Percentiles rank a stretch among this genome's conserved stretches.
Conservation (phyloP, 1,140 invertebrate species). For the Lepidotrigona ventralis region DNA sequence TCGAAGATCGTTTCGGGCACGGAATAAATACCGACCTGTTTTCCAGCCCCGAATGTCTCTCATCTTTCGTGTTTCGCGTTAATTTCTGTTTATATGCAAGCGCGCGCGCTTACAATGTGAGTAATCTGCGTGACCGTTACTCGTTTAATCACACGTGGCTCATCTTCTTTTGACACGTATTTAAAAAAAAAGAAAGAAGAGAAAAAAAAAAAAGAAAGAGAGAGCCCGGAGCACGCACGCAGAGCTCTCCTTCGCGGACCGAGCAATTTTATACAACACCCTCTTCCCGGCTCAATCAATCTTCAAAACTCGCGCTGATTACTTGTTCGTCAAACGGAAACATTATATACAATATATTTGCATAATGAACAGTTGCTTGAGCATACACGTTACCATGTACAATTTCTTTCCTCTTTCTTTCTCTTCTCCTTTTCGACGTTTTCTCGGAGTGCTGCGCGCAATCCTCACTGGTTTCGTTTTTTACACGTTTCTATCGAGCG, state of each 20-base stretch:
- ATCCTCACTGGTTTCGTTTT: no score
- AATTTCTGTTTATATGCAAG: constrained; percentile 19
- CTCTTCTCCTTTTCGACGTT: background rate
- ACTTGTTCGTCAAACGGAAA: constrained; percentile 7
- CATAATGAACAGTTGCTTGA: constrained; percentile 23
- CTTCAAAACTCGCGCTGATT: constrained; percentile 27
- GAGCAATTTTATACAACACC: constrained; percentile 10
- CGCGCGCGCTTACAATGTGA: constrained; percentile 2
- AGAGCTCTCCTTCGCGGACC: background rate
- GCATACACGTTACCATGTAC: no score
- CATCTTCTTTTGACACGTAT: background rate
- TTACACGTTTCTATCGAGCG: no score
- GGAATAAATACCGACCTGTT: constrained; percentile 9
- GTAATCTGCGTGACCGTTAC: constrained; percentile 32
- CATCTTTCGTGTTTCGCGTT: background rate
- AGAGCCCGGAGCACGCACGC: no score
- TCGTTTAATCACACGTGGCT: constrained; percentile 15
- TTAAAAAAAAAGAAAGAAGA: background rate
- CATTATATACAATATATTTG: constrained; percentile 35
- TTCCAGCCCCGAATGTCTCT: background rate
- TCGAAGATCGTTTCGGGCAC: constrained; percentile 2
- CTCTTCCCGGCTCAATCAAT: constrained; percentile 5
- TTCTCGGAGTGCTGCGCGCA: background rate
- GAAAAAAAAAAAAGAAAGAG: no score
- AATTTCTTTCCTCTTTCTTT: background rate